Conservation (phyloP, 2,888 invertebrate species). For the Mesochorus sp. region DNA sequence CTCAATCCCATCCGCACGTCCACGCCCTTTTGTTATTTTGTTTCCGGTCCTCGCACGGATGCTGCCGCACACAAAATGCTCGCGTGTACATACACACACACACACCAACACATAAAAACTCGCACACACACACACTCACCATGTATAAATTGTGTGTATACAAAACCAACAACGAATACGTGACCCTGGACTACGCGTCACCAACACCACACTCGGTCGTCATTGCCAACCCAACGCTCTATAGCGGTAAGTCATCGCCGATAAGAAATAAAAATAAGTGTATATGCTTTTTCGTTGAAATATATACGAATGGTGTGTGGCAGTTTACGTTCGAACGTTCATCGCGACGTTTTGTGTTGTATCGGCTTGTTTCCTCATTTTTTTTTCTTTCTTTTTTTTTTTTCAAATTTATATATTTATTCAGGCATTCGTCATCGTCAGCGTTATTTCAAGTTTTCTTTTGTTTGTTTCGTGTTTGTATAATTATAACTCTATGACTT, state of each 20-base stretch:
- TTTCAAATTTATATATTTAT: not conserved
- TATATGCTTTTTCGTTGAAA: constrained; percentile 39
- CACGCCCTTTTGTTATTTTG: constrained; percentile 65
- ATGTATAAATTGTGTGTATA: not conserved
- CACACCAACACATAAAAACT: constrained; percentile 48
- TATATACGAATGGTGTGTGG: constrained; percentile 7
- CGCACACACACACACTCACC: not conserved
- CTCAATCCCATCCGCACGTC: constrained; percentile 39
- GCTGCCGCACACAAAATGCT: constrained; percentile 70
- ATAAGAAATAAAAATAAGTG: constrained; percentile 53
- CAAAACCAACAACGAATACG: constrained; percentile 23
- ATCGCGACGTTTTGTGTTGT: constrained; percentile 4
- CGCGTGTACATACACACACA: constrained; percentile 48
- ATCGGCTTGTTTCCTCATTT: no score
- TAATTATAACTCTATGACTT: no score
- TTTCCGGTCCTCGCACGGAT: constrained; percentile 74
- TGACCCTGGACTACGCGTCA: constrained; percentile 41
- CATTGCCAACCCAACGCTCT: constrained; percentile 57
- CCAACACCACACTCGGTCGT: constrained; percentile 58
- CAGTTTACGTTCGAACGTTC: constrained; percentile 50
- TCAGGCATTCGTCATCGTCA: not conserved
- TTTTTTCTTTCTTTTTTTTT: not conserved
- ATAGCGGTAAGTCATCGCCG: constrained; percentile 64
- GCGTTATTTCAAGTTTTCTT: not conserved
- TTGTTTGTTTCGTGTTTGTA: no score